Percentiles rank a stretch among this genome's conserved stretches.
These are phyloP conservation scores for Drosophila repleta DNA, from an alignment of 1,140 invertebrate species.

Conservation along the genomic window DNA sequence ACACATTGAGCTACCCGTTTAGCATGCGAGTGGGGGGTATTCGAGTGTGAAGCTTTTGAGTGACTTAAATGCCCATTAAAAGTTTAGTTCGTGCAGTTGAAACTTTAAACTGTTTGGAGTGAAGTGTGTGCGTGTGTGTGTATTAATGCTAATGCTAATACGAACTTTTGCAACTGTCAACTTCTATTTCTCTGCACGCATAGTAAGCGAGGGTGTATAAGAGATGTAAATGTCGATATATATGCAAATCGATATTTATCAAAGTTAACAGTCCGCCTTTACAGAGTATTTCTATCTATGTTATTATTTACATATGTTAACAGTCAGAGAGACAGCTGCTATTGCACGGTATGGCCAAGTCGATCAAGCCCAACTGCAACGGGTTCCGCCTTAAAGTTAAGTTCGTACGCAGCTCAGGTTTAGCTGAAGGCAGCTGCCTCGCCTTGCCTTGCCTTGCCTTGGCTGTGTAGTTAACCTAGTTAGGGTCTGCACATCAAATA, in stretches of 20 bases:
- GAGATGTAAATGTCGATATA: too few species aligned
- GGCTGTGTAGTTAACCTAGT: slow-evolving; percentile 52
- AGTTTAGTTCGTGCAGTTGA: slow-evolving; percentile 38
- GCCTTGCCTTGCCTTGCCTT: not conserved
- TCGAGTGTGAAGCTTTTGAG: slow-evolving; percentile 26
- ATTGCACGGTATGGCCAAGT: not conserved
- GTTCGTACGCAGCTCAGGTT: slow-evolving; percentile 1
- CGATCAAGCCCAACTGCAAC: not conserved
- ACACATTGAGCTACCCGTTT: not conserved
- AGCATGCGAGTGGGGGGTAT: not conserved
- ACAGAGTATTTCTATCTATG: too few species aligned
- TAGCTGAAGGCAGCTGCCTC: slow-evolving; percentile 27
- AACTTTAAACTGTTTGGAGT: slow-evolving; percentile 7
- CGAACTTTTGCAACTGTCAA: slow-evolving; percentile 34
- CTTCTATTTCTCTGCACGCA: not conserved
- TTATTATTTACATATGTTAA: too few species aligned
- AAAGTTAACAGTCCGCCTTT: too few species aligned
- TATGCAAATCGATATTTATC: not conserved
- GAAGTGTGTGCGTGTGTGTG: slow-evolving; percentile 5
- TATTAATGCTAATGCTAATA: slow-evolving; percentile 27
- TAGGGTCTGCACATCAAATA: slow-evolving; percentile 36
- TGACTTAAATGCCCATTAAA: slow-evolving; percentile 56
- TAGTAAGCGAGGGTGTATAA: not conserved
- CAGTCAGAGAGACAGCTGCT: too few species aligned
- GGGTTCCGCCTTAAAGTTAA: slow-evolving; percentile 35